A percentile compares a stretch with the other conserved stretches of the same genome.
Conservation (phyloP, 2,797 vertebrate species). For the Pelodytes ibericus region DNA sequence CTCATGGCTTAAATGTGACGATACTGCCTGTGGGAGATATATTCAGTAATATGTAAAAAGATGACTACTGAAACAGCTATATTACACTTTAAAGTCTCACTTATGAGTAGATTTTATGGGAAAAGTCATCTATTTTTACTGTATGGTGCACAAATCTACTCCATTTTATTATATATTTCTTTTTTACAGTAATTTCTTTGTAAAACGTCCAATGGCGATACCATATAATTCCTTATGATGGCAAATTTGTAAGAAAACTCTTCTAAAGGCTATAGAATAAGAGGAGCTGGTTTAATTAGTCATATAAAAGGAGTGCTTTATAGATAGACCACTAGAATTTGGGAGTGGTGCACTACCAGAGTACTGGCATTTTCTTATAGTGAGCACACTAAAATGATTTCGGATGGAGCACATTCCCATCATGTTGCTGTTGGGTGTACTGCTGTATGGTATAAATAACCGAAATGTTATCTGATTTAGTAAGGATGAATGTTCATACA, state of each 20-base stretch:
- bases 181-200: background rate
- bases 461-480: too few relatives aligned
- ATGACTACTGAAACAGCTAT: background rate
- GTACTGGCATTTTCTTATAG: background rate
- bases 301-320: background rate
- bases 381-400: background rate
- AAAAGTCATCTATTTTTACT: background rate
- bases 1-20: too few relatives aligned
- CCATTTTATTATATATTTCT: background rate
- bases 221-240: too few relatives aligned
- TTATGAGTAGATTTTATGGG: background rate
- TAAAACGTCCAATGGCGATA: background rate
- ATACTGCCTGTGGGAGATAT: too few relatives aligned
- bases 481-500: too few relatives aligned
- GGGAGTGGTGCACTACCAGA: constrained; percentile 16
- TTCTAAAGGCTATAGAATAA: background rate
- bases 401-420: too few relatives aligned
- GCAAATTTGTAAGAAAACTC: background rate
- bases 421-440: too few relatives aligned
- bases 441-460: too few relatives aligned
- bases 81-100: background rate
- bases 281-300: background rate
- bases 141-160: background rate
- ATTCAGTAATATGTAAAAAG: too few relatives aligned
- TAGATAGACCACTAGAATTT: background rate